These are phyloP conservation scores for Lacerta bilineata DNA, from an alignment of 2,797 vertebrate species.

Conservation along the genomic window DNA sequence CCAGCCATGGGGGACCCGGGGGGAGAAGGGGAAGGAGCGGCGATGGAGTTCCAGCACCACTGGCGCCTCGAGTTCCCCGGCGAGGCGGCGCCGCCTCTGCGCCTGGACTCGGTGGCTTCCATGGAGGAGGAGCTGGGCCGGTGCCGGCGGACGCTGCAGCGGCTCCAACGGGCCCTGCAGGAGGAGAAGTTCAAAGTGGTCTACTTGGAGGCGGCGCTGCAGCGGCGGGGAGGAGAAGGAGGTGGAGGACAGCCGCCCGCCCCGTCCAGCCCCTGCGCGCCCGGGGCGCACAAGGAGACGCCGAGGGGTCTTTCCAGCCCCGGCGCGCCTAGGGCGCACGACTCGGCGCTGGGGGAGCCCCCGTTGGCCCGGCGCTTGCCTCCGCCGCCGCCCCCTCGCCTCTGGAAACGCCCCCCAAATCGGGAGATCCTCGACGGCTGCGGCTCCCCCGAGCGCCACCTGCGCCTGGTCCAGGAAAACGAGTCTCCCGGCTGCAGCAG, in stretches of 20 bases:
- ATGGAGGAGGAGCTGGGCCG: constrained; percentile 88
- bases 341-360: constrained; percentile 50
- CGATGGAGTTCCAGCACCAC: constrained; percentile 91
- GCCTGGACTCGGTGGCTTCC: constrained; percentile 83
- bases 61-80: constrained; percentile 93
- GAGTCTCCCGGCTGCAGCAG: constrained; percentile 81
- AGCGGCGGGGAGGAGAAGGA: background rate
- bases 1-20: constrained; percentile 88
- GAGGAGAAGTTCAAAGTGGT: constrained; percentile 94
- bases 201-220: constrained; percentile 90
- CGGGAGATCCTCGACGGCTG: constrained; percentile 77
- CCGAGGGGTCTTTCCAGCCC: background rate
- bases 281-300: background rate
- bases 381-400: constrained; percentile 64
- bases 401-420: constrained; percentile 76
- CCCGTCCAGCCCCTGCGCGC: constrained; percentile 30
- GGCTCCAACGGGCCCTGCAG: constrained; percentile 87
- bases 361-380: constrained; percentile 65
- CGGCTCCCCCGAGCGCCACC: constrained; percentile 62
- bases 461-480: constrained; percentile 59
- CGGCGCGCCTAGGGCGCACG: background rate
- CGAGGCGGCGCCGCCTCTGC: constrained; percentile 84
- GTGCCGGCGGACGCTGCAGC: constrained; percentile 85
- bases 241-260: background rate
- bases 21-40: constrained; percentile 75